Percentiles rank a stretch among this genome's conserved stretches.
Conservation (phyloP, 1,140 invertebrate genomes). For the Drosophila ananassae region DNA sequence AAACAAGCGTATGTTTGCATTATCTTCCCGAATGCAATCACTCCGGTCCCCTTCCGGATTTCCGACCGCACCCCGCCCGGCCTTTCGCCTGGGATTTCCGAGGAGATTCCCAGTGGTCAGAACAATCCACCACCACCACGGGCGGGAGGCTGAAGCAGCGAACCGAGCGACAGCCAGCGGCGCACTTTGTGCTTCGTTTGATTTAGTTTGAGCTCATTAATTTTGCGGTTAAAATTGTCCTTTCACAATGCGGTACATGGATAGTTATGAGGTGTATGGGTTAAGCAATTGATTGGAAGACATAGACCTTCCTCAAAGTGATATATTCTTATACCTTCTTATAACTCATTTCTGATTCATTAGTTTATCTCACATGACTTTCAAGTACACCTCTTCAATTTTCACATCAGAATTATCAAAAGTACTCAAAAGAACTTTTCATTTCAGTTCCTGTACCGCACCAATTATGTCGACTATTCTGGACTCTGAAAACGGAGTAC, state of each 20-base stretch:
- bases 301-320: too few relatives aligned
- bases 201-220: conserved; percentile 77
- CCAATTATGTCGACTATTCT: conserved; percentile 1
- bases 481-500: not conserved
- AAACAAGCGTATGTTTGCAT: conserved; percentile 80
- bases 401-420: too few relatives aligned
- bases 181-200: conserved; percentile 68
- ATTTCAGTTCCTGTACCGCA: not conserved
- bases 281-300: not conserved
- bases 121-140: conserved; percentile 27
- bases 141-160: conserved; percentile 10
- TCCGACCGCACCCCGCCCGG: not conserved
- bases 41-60: conserved; percentile 9
- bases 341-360: too few relatives aligned
- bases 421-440: too few relatives aligned
- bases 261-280: conserved; percentile 15
- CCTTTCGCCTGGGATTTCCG: not conserved
- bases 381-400: too few relatives aligned
- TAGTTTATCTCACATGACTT: too few relatives aligned
- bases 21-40: conserved; percentile 60
- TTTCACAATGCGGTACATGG: conserved; percentile 30
- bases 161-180: conserved; percentile 41
- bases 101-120: conserved; percentile 29
- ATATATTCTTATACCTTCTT: too few relatives aligned
- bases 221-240: conserved; percentile 65